Evolutionary conservation across 1,140 invertebrate genomes (phyloP).

Genomic region (Drosophila teissieri): DNA sequence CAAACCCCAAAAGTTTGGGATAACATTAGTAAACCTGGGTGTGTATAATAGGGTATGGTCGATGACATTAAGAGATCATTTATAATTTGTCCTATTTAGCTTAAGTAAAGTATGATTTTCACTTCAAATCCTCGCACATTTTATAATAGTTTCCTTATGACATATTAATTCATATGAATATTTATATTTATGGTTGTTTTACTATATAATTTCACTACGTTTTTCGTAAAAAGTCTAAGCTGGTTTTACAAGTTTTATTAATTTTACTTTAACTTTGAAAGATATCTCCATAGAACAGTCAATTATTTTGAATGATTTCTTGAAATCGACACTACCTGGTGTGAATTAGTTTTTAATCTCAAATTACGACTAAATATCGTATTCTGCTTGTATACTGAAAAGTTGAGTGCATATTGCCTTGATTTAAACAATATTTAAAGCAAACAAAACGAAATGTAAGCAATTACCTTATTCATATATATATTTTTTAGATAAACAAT

Average conservation of each 20-base stretch:
- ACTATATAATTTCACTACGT: neutral
- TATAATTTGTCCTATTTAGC: neutral
- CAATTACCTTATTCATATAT: slow-evolving; percentile 34
- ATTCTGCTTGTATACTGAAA: slow-evolving; percentile 8
- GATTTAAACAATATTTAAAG: slow-evolving; percentile 11
- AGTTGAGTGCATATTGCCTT: slow-evolving; percentile 10
- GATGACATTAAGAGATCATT: neutral
- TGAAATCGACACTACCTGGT: slow-evolving; percentile 5
- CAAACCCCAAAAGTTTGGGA: neutral
- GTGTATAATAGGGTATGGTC: slow-evolving; percentile 11
- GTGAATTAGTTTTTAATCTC: slow-evolving; percentile 31
- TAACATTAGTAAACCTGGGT: neutral
- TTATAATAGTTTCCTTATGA: too few relatives aligned
- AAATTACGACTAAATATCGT: neutral
- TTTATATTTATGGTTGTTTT: neutral
- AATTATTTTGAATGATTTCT: neutral
- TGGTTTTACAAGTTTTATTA: too few relatives aligned
- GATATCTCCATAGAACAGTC: neutral
- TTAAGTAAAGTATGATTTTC: neutral
- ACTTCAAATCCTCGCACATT: too few relatives aligned
- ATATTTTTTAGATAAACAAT: slow-evolving; percentile 50
- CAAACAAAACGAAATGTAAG: slow-evolving; percentile 14
- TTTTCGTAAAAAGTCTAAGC: neutral
- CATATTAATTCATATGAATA: neutral
- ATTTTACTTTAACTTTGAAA: neutral